Evolutionary conservation across 2,113 vertebrate genomes (phyloP), one percentile per base, ranked within the genome.

Genomic region (Eleginops maclovinus): DNA sequence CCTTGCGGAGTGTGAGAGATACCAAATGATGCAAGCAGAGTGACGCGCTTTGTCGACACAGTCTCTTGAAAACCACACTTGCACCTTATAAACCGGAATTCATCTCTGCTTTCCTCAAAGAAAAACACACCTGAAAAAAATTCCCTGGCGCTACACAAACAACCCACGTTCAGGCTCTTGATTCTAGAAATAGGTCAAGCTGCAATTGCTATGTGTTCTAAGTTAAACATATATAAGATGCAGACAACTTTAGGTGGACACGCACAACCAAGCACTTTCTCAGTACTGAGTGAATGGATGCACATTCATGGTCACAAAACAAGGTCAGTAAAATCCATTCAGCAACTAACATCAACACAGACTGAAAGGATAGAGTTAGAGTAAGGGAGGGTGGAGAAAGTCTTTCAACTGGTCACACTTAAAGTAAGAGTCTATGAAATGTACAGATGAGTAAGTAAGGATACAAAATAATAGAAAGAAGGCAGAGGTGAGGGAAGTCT

Each of bases 41-140:
- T 81, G 79, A 83, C 65, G 55, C 84, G 79, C 69, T 87, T 84
- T 79, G 68, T 82, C 58, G 55, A 88, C 72, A 69, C 58, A 72
- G 81, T 21, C 64, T 55, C 84, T 79, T 81, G 62, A 87, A 87
- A 88, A 82, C 58, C 75, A 54, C 61, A 63, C 64, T 76, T 54
- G 36, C 15, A 2, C 31, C 28, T 71, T 71, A 61, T 74, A 75
- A 79, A 63, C 17, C 21, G 1, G 55, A 80, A 72, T 36, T 55
- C 55, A 49, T 70, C 70, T 74, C 47, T 58, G 49, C 60, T 65
- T 59, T 64, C 24, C 51, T n/a, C 63, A 55, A 68, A 82, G 54
- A 58, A 79, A 81, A 77, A 74, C 47, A 47, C 4, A 49, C 16
- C 11, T 36, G 19, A 22, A 46, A 75, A 84, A 79, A 26, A n/a